Conservation (phyloP, 2,113 vertebrate genomes). For the Odontesthes bonariensis region DNA sequence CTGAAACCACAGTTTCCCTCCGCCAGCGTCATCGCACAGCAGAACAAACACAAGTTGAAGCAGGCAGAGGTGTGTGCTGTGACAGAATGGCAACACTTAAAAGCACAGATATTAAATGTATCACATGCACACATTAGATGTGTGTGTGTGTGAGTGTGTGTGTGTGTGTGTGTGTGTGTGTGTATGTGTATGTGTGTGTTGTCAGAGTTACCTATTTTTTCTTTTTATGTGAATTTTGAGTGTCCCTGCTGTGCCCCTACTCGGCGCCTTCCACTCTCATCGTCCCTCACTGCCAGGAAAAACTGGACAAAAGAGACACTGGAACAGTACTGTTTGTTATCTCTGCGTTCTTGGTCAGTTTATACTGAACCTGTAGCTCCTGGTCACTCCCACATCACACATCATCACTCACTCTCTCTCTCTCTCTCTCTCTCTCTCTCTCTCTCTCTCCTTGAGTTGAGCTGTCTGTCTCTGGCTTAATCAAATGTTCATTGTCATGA, state of each 20-base stretch:
- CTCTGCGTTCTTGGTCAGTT: slow-evolving; percentile 55
- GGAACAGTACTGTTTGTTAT: slow-evolving; percentile 32
- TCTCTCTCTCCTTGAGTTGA: slow-evolving; percentile 11
- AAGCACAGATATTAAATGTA: neutral
- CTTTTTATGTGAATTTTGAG: slow-evolving; percentile 8
- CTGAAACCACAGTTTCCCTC: slow-evolving; percentile 65
- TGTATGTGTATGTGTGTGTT: neutral
- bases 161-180: too few species aligned
- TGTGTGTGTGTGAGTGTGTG: neutral
- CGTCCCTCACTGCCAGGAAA: slow-evolving; percentile 46
- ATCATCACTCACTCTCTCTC: slow-evolving; percentile 18
- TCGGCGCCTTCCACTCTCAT: slow-evolving; percentile 29
- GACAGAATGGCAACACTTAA: neutral
- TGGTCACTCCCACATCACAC: slow-evolving; percentile 71
- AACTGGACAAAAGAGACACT: slow-evolving; percentile 25
- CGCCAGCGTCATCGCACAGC: slow-evolving; percentile 46
- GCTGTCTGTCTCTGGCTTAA: neutral
- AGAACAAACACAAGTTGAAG: slow-evolving; percentile 24
- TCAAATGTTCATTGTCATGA: neutral
- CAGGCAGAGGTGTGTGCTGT: neutral
- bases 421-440: slow-evolving; percentile 12
- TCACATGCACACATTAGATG: neutral
- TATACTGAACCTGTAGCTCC: slow-evolving; percentile 67
- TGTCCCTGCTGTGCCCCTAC: slow-evolving; percentile 38
- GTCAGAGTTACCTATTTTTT: slow-evolving; percentile 43